phyloP scores from a whole-genome alignment of 1,140 invertebrate species.

The Cepaea nemoralis region DNA sequence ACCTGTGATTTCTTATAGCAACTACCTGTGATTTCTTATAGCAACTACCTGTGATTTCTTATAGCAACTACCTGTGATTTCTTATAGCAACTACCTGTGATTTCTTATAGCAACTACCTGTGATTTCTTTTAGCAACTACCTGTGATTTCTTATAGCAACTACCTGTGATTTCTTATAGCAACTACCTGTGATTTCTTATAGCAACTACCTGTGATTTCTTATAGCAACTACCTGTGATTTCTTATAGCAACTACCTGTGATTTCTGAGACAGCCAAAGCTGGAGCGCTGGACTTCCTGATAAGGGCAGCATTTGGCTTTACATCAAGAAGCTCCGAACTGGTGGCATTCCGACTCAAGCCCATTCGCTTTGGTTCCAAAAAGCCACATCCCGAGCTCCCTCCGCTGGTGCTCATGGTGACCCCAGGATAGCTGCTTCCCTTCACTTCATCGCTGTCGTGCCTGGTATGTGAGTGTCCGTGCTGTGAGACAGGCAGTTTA shows the following conservation, averaged over 20 bases:
- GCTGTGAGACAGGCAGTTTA: conserved; percentile 29
- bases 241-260: conserved; percentile 27
- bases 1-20: too few species aligned
- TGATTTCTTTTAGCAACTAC: too few species aligned
- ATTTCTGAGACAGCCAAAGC: conserved; percentile 37
- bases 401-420: conserved; percentile 49
- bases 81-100: too few species aligned
- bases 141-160: too few species aligned
- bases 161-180: too few species aligned
- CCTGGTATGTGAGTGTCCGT: conserved; percentile 53
- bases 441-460: conserved; percentile 50
- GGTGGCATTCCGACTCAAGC: conserved; percentile 46
- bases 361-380: conserved; percentile 32
- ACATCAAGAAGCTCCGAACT: conserved; percentile 48
- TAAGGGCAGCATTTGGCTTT: conserved; percentile 37
- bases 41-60: too few species aligned
- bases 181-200: too few species aligned
- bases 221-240: too few species aligned
- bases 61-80: too few species aligned
- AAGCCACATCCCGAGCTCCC: conserved; percentile 37
- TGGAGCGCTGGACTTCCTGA: conserved; percentile 48
- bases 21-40: too few species aligned
- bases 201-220: too few species aligned
- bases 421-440: neutral
- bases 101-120: too few species aligned